Evolutionary conservation across 2,113 vertebrate genomes (phyloP).

Genomic region (Apteryx owenii): DNA sequence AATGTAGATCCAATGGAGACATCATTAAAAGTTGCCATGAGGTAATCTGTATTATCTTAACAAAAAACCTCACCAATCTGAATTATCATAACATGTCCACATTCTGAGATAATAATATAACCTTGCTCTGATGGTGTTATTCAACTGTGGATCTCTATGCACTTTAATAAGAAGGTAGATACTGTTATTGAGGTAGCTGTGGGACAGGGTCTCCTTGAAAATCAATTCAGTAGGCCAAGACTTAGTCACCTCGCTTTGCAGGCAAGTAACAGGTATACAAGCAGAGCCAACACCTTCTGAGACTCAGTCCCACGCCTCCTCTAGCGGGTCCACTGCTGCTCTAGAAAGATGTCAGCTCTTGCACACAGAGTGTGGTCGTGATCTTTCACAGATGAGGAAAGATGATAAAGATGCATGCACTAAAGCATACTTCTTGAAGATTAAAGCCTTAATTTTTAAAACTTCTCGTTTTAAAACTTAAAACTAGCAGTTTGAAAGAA

Average conservation of each 20-base stretch:
- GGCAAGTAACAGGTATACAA: background rate
- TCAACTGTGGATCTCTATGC: background rate
- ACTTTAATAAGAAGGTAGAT: background rate
- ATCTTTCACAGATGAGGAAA: background rate
- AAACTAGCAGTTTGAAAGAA: background rate
- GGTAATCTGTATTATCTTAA: too few species aligned
- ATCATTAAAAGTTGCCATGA: too few species aligned
- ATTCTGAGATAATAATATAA: background rate
- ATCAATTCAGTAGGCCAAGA: background rate
- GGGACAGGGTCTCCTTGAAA: background rate
- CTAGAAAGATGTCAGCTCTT: background rate
- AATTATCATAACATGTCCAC: background rate
- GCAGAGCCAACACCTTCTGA: background rate
- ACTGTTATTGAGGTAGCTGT: background rate
- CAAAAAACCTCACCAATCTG: too few species aligned
- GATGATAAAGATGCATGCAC: background rate
- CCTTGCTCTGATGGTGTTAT: background rate
- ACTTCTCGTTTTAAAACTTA: background rate
- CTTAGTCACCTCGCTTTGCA: background rate
- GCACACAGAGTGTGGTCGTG: background rate
- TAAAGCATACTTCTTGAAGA: background rate
- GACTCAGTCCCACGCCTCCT: background rate
- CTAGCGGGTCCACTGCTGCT: background rate
- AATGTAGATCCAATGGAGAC: background rate
- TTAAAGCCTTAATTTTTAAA: background rate